Percentiles rank a stretch among this genome's conserved stretches.
Evolutionary conservation across 2,888 invertebrate genomes (phyloP).

Genomic region (Brachynemurus nebulosus): DNA sequence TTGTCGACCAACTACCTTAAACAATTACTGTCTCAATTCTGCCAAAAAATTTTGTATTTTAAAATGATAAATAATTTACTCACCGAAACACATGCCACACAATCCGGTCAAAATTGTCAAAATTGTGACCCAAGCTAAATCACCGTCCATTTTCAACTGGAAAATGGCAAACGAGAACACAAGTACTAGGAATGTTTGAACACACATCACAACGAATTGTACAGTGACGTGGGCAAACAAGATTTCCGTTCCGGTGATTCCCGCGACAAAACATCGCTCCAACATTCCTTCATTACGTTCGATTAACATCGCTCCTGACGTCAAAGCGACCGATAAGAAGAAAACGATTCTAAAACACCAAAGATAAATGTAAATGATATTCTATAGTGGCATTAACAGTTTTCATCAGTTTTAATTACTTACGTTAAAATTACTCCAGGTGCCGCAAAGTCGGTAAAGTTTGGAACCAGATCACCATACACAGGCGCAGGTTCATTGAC

Average conservation of each 20-base stretch:
- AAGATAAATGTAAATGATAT: slow-evolving; percentile 10
- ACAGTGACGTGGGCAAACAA: slow-evolving; percentile 76
- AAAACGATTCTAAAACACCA: slow-evolving; percentile 64
- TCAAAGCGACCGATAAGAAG: slow-evolving; percentile 85
- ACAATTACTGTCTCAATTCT: too few relatives aligned
- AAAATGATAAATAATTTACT: too few relatives aligned
- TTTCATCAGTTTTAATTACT: slow-evolving; percentile 26
- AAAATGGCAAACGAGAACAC: slow-evolving; percentile 66
- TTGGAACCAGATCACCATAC: slow-evolving; percentile 60
- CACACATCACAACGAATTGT: slow-evolving; percentile 76
- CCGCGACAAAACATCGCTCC: slow-evolving; percentile 74
- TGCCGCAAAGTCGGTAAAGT: slow-evolving; percentile 89
- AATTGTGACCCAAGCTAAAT: slow-evolving; percentile 54
- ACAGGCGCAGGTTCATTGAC: slow-evolving; percentile 61
- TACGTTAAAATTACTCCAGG: slow-evolving; percentile 83
- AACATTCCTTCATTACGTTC: slow-evolving; percentile 82
- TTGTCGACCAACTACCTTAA: too few relatives aligned
- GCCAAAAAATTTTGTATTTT: too few relatives aligned
- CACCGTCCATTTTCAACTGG: slow-evolving; percentile 62
- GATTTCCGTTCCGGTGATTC: slow-evolving; percentile 62
- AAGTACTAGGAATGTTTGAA: slow-evolving; percentile 67
- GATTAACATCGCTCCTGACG: slow-evolving; percentile 78
- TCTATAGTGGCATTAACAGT: background rate
- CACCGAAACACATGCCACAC: slow-evolving; percentile 89
- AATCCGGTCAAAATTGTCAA: slow-evolving; percentile 71